Evolutionary conservation across 2,113 vertebrate genomes (phyloP).

Genomic region (Protobothrops flavoviridis): DNA sequence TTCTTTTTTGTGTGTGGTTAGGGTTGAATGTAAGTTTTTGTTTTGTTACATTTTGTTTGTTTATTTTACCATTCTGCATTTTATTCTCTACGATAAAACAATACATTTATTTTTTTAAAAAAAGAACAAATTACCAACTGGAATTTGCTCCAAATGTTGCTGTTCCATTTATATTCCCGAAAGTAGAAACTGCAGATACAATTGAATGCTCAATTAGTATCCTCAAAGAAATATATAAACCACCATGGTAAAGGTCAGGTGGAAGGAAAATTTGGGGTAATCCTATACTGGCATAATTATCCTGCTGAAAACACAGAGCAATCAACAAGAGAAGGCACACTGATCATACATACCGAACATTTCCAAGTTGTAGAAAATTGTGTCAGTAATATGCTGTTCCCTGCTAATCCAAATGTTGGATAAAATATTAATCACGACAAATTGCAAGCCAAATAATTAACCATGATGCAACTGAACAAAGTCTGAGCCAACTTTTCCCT

Average conservation of each 20-base stretch:
- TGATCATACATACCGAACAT: not conserved
- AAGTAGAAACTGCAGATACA: not conserved
- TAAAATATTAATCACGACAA: conserved; percentile 2
- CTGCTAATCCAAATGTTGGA: not conserved
- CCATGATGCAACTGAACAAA: not conserved
- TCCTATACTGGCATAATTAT: not conserved
- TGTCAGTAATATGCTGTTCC: conserved; percentile 12
- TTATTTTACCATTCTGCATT: too few species aligned
- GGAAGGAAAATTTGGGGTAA: not conserved
- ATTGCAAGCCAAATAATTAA: not conserved
- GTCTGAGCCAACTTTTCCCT: not conserved
- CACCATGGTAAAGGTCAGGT: not conserved
- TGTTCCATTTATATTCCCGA: not conserved
- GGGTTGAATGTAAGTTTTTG: too few species aligned
- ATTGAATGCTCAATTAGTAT: not conserved
- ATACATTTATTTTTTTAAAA: too few species aligned
- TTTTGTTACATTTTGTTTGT: too few species aligned
- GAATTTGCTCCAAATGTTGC: not conserved
- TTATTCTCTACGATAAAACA: too few species aligned
- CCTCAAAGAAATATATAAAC: not conserved
- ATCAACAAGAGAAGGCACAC: not conserved
- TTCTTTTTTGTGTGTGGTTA: too few species aligned
- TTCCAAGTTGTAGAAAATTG: not conserved
- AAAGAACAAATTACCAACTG: not conserved
- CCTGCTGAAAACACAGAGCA: not conserved